phyloP scores from a whole-genome alignment of 2,888 invertebrate species.

The Dasypogon diadema region DNA sequence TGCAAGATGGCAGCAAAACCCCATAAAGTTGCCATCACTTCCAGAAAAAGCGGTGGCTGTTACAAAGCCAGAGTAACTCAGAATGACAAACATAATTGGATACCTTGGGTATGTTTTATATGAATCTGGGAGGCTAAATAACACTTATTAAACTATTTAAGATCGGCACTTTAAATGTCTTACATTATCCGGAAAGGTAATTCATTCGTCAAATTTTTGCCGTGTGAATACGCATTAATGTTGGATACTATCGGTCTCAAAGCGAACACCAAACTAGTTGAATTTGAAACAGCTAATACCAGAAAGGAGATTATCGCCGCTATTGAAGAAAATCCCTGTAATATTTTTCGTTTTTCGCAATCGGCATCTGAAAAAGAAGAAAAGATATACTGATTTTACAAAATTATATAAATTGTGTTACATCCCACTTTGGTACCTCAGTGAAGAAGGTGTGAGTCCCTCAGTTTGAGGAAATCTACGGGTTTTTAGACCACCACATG shows the following conservation, averaged over 20 bases:
- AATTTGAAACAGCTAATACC: slow-evolving; percentile 60
- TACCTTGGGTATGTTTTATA: slow-evolving; percentile 60
- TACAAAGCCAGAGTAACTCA: slow-evolving; percentile 62
- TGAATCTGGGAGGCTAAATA: slow-evolving; percentile 61
- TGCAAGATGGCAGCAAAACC: slow-evolving; percentile 63
- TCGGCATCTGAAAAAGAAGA: slow-evolving; percentile 47
- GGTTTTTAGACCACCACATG: no score
- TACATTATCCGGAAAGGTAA: slow-evolving; percentile 64
- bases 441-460: no score
- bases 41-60: slow-evolving; percentile 64
- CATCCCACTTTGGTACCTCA: no score
- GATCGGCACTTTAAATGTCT: slow-evolving; percentile 57
- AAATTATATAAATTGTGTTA: no score
- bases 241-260: slow-evolving; percentile 61
- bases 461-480: no score
- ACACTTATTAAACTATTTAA: background rate
- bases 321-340: slow-evolving; percentile 59
- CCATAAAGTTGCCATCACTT: slow-evolving; percentile 65
- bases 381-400: no score
- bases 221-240: slow-evolving; percentile 57
- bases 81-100: slow-evolving; percentile 61
- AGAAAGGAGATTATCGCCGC: slow-evolving; percentile 59
- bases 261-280: slow-evolving; percentile 62
- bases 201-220: slow-evolving; percentile 58
- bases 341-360: slow-evolving; percentile 59